Base-by-base conservation (phyloP, 2,888 invertebrate genomes). In the Scrobipalpa costella region DNA sequence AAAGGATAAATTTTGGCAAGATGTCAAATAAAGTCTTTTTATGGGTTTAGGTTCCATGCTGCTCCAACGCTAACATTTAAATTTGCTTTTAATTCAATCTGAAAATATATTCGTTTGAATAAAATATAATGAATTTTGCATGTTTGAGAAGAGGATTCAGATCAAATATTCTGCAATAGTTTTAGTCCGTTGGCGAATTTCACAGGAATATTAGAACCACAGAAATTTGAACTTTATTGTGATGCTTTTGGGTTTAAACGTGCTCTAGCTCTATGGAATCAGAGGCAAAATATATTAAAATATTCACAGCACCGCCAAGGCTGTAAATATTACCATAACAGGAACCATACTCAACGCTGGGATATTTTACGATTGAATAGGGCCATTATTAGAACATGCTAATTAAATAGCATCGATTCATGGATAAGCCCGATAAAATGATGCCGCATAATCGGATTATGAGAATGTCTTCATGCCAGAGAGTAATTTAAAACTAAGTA, bases 311-410 rank as follows among this genome's bases (percentile, higher is more conserved):
- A 67, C 68, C 67, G 63, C 62, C 71, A 73, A 72, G 71, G 73
- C 66, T 71, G 63, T 68, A 67, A 57, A 63, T 68, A 73, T 75
- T 73, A 73, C 62, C 71, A 77, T 73, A 78, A 73, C 71, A 70
- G 73, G 71, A 74, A 72, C 66, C 66, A 64, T 71, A 70, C 62
- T 64, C 66, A 69, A 66, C 63, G 63, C 68, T 65, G 55, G 34
- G 55, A 73, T 71, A 58, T 17, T 62, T 63, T 65, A 65, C 17
- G 63, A 40, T 17, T 38, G 52, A 50, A 57, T 57, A 27, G 34
- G 55, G 6, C 52, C 50, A 65, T 52, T 63, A 65, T 49, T 62
- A 59, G 8, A 65, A 65, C 61, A 61, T 50, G 55, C 61, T 63
- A 65, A 63, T 62, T 60, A 50, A 63, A 65, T 63, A 19, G 58